These are phyloP conservation scores for Odontocerum albicorne DNA, from an alignment of 2,888 invertebrate genomes.

Conservation along the genomic window DNA sequence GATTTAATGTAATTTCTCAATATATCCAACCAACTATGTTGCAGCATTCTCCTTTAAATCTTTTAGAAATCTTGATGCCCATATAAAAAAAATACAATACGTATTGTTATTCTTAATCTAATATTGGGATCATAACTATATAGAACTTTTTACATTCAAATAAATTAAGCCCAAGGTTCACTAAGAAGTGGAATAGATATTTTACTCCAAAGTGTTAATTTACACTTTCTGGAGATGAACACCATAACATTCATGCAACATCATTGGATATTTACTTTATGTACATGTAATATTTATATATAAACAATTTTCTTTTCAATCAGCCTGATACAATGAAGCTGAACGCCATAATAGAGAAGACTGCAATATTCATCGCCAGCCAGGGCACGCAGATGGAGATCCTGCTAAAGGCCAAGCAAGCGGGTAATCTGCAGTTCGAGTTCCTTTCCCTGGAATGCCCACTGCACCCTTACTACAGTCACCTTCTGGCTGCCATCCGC, in stretches of 20 bases:
- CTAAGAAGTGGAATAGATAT: no score
- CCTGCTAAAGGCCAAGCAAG: constrained; percentile 95
- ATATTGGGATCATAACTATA: no score
- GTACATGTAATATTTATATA: constrained; percentile 21
- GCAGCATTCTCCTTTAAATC: no score
- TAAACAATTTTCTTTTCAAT: constrained; percentile 37
- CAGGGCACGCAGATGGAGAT: constrained; percentile 99
- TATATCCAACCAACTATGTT: no score
- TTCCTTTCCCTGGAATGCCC: constrained; percentile 86
- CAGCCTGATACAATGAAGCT: constrained; percentile 87
- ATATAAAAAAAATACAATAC: no score
- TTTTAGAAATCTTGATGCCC: no score
- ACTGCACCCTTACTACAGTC: constrained; percentile 88
- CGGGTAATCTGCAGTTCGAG: constrained; percentile 88
- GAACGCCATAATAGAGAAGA: constrained; percentile 94
- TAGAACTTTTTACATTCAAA: no score
- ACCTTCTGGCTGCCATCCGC: constrained; percentile 70
- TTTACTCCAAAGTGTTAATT: no score
- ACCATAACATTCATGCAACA: not conserved
- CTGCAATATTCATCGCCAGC: constrained; percentile 81
- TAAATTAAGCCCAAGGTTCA: no score
- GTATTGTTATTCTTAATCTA: no score
- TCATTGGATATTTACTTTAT: constrained; percentile 1
- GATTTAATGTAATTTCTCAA: no score
- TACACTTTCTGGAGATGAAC: no score